phyloP scores from a whole-genome alignment of 1,140 invertebrate species.

The Arion vulgaris region DNA sequence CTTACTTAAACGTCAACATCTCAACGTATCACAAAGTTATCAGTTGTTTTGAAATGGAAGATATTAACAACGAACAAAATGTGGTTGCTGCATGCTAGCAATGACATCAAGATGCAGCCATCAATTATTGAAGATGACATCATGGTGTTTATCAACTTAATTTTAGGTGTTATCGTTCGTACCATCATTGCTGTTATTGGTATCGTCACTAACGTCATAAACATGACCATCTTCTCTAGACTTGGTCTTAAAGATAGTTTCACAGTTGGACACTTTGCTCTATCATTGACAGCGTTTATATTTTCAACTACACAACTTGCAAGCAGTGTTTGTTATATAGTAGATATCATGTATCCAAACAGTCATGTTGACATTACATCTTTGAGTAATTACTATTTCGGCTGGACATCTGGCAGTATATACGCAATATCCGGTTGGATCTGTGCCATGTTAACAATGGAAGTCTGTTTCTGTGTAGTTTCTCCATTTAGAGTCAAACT shows the following conservation, averaged over 20 bases:
- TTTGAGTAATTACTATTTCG: neutral
- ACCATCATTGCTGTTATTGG: neutral
- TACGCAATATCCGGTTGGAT: neutral
- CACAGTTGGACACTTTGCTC: neutral
- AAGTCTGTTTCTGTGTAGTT: neutral
- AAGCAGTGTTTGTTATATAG: neutral
- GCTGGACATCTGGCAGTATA: neutral
- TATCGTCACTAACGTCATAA: neutral
- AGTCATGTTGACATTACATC: neutral
- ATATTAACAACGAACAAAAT: too few species aligned
- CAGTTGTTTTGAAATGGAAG: too few species aligned
- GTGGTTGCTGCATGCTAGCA: too few species aligned
- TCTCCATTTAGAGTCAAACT: neutral
- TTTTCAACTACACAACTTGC: neutral
- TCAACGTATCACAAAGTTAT: too few species aligned
- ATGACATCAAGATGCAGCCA: too few species aligned
- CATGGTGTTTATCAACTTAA: neutral
- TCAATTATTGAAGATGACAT: too few species aligned
- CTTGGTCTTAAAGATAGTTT: neutral
- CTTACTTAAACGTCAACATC: too few species aligned
- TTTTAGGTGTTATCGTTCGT: neutral
- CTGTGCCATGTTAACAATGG: neutral
- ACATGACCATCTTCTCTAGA: neutral
- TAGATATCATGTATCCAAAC: neutral
- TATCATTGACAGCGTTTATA: neutral